Evolutionary conservation across 2,797 vertebrate species (phyloP).

Genomic region (Lepidocolaptes lacrymiger): DNA sequence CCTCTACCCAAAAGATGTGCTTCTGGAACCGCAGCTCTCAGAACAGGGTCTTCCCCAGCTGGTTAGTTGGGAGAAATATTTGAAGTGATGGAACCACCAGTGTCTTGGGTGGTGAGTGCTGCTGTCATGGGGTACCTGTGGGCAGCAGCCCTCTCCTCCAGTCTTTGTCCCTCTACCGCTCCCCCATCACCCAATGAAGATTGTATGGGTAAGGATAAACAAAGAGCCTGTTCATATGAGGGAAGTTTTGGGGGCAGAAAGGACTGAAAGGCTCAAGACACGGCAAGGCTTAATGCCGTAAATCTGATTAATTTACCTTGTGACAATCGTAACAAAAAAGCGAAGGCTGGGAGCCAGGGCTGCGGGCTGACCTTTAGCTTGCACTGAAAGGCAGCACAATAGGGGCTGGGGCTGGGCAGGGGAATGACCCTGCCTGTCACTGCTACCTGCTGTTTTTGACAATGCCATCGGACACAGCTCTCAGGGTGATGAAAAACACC

Average conservation of each 20-base stretch:
- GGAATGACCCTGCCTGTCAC: constrained; percentile 80
- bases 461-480: constrained; percentile 93
- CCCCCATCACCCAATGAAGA: constrained; percentile 5
- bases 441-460: constrained; percentile 95
- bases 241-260: constrained; percentile 59
- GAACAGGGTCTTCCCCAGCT: not conserved
- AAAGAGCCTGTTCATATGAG: constrained; percentile 51
- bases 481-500: constrained; percentile 88
- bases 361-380: constrained; percentile 89
- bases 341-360: constrained; percentile 82
- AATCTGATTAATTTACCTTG: constrained; percentile 84
- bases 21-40: not conserved
- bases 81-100: not conserved
- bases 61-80: not conserved
- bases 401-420: constrained; percentile 74
- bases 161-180: not conserved
- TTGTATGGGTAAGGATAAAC: constrained; percentile 35
- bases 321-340: constrained; percentile 81
- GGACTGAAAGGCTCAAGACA: constrained; percentile 73
- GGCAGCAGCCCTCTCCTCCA: not conserved
- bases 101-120: not conserved
- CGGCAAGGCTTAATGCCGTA: constrained; percentile 70
- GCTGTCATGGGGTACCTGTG: accelerated
- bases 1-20: not conserved
- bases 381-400: constrained; percentile 78